These are phyloP conservation scores for Centropus unirufus DNA, from an alignment of 2,113 vertebrate genomes.

Conservation along the genomic window DNA sequence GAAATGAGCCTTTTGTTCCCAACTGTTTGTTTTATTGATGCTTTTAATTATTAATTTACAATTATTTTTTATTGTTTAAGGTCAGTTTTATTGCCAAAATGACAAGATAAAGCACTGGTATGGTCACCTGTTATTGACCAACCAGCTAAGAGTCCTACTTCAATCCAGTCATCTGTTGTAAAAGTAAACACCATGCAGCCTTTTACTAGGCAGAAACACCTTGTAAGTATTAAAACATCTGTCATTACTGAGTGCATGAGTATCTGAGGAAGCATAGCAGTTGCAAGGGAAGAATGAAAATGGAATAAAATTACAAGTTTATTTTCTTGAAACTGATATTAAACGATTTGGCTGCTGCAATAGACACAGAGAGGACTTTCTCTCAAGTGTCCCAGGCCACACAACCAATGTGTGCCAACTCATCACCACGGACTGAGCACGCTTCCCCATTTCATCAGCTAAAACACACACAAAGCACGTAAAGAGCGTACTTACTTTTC, in stretches of 20 bases:
- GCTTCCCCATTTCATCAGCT: background rate
- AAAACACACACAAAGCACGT: background rate
- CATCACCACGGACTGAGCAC: background rate
- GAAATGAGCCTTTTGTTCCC: background rate
- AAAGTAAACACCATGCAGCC: background rate
- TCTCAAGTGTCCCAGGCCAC: background rate
- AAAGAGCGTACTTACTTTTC: slow-evolving; percentile 88
- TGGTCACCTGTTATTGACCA: background rate
- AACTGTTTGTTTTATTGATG: background rate
- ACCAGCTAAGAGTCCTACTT: background rate
- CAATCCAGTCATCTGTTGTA: background rate
- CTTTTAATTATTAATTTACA: no score
- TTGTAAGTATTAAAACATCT: background rate
- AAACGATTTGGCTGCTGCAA: background rate
- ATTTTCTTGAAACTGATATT: background rate
- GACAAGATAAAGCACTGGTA: background rate
- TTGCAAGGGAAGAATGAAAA: background rate
- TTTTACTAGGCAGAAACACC: background rate
- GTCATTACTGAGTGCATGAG: background rate
- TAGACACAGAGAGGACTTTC: background rate
- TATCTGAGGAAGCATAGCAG: background rate
- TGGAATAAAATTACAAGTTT: background rate
- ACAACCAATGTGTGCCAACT: background rate
- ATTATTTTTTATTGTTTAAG: background rate
- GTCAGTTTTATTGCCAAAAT: background rate